These are phyloP conservation scores for Leptodactylus fallax DNA, from an alignment of 2,797 vertebrate genomes.

Conservation along the genomic window DNA sequence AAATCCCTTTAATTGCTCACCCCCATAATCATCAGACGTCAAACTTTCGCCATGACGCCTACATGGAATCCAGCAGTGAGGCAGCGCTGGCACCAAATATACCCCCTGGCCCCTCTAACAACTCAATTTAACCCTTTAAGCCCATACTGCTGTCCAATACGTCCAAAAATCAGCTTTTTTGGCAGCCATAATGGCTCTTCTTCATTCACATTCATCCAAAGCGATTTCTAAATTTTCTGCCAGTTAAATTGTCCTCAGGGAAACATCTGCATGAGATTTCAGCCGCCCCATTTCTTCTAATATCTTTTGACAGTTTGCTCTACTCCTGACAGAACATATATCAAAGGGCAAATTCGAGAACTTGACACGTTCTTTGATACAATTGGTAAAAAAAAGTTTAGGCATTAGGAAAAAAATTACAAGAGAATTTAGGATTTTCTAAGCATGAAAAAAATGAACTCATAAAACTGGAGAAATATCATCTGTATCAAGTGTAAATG, in stretches of 20 bases:
- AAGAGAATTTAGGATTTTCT: not conserved
- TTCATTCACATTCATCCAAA: not conserved
- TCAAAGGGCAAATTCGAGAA: constrained; percentile 14
- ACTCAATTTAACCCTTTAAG: not conserved
- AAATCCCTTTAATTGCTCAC: too few relatives aligned
- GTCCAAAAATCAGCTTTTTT: not conserved
- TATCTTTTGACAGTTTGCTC: constrained; percentile 17
- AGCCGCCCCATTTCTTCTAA: not conserved
- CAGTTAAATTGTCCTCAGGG: constrained; percentile 18
- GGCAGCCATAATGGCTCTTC: constrained; percentile 9
- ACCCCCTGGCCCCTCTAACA: not conserved
- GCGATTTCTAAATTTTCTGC: constrained; percentile 5
- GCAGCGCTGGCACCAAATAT: not conserved
- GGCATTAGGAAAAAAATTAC: not conserved
- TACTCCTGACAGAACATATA: constrained; percentile 27
- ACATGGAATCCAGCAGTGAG: too few relatives aligned
- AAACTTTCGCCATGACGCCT: too few relatives aligned
- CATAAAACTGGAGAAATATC: not conserved
- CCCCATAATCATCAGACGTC: too few relatives aligned
- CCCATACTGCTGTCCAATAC: not conserved
- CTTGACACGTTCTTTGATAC: constrained; percentile 36
- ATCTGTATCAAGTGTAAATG: not conserved
- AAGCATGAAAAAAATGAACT: not conserved
- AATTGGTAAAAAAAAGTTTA: constrained; percentile 22
- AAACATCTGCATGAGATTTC: constrained; percentile 19